A percentile compares a stretch with the other conserved stretches of the same genome.
These are phyloP conservation scores for Anadara kagoshimensis DNA, from an alignment of 1,140 invertebrate species.

Conservation along the genomic window DNA sequence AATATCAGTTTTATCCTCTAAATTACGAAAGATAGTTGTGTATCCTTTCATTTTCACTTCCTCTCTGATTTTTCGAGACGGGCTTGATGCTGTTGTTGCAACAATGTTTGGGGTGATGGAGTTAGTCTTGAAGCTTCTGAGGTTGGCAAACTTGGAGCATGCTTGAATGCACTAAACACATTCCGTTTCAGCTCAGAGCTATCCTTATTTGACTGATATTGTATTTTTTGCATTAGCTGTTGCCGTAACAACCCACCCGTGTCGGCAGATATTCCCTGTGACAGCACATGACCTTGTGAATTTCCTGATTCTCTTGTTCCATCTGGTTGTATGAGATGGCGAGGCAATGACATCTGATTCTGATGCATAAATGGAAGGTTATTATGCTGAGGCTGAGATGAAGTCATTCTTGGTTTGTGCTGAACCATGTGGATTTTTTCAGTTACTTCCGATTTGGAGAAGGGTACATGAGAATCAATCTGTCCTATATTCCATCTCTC, in stretches of 20 bases:
- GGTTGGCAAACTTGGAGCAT: neutral
- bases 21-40: neutral
- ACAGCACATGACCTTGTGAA: no score
- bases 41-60: neutral
- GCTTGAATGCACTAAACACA: neutral
- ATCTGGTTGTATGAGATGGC: no score
- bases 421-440: neutral
- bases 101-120: neutral
- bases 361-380: no score
- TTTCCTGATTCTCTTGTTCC: no score
- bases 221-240: slow-evolving; percentile 28
- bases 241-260: slow-evolving; percentile 28
- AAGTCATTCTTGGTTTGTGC: neutral
- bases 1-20: neutral
- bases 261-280: no score
- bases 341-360: no score
- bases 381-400: no score
- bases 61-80: neutral
- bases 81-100: neutral
- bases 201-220: neutral
- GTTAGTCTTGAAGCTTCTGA: slow-evolving; percentile 6
- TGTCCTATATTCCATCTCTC: neutral
- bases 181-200: neutral
- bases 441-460: neutral
- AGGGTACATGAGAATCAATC: neutral